Evolutionary conservation across 1,140 invertebrate species (phyloP).

Genomic region (Melitaea cinxia): DNA sequence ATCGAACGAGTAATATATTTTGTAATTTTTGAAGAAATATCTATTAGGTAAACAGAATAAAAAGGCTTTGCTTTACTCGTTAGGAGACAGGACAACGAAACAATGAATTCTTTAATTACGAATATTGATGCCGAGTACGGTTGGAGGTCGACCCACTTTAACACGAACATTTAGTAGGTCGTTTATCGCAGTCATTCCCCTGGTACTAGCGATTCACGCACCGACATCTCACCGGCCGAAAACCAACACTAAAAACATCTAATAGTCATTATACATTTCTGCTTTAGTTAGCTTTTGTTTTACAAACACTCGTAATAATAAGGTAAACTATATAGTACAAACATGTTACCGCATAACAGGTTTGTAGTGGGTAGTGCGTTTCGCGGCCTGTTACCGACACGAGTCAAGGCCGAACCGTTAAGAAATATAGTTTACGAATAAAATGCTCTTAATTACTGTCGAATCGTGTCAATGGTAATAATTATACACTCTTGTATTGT

Average conservation of each 20-base stretch:
- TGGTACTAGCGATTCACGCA: conserved; percentile 40
- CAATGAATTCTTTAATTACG: conserved; percentile 44
- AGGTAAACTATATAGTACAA: conserved; percentile 24
- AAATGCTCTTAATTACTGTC: conserved; percentile 60
- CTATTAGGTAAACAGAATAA: neutral
- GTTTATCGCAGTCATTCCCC: conserved; percentile 55
- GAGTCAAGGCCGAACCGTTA: conserved; percentile 54
- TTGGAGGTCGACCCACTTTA: conserved; percentile 59
- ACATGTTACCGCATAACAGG: neutral
- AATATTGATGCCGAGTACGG: conserved; percentile 36
- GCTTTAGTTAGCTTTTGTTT: conserved; percentile 26
- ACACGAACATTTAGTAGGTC: conserved; percentile 55
- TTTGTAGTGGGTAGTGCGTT: conserved; percentile 20
- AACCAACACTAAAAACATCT: conserved; percentile 20
- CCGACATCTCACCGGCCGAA: conserved; percentile 12
- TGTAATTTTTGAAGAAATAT: too few relatives aligned
- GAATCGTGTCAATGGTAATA: conserved; percentile 58
- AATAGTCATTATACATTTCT: conserved; percentile 31
- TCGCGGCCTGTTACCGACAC: conserved; percentile 39
- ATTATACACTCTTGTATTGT: conserved; percentile 15
- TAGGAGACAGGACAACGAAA: conserved; percentile 21
- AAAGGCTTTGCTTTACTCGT: too few relatives aligned
- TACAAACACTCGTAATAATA: conserved; percentile 41
- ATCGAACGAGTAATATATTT: neutral
- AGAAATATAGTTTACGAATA: conserved; percentile 63